Conservation (phyloP, 1,140 invertebrate genomes). For the Helicoverpa armigera region DNA sequence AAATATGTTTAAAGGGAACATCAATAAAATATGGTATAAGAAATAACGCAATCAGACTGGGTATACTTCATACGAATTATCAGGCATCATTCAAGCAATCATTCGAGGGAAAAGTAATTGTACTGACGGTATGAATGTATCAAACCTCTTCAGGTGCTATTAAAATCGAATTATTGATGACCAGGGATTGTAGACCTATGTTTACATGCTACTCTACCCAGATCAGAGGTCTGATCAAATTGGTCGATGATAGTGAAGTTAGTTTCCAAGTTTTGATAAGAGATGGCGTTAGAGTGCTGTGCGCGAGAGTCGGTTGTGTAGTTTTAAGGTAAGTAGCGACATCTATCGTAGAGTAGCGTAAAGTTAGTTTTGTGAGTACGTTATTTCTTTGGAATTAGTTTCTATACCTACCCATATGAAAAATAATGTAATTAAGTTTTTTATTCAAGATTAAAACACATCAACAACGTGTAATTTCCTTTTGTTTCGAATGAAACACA, state of each 20-base stretch:
- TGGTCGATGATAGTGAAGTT: constrained; percentile 41
- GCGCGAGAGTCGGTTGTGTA: constrained; percentile 59
- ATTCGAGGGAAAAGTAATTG: constrained; percentile 76
- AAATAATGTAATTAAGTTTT: too few relatives aligned
- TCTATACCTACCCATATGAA: too few relatives aligned
- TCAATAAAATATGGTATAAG: constrained; percentile 48
- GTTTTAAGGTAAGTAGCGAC: constrained; percentile 59
- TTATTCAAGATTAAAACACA: too few relatives aligned
- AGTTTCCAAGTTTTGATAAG: constrained; percentile 29
- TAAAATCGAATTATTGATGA: constrained; percentile 77
- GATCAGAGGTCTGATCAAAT: constrained; percentile 50
- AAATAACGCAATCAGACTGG: constrained; percentile 47
- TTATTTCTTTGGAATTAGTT: neutral
- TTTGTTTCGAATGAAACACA: too few relatives aligned
- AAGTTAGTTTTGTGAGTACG: neutral
- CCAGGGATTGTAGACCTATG: constrained; percentile 51
- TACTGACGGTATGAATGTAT: constrained; percentile 66
- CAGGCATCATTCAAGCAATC: constrained; percentile 70
- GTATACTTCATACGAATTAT: constrained; percentile 44
- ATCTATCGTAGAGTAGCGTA: constrained; percentile 68
- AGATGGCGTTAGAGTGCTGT: constrained; percentile 59
- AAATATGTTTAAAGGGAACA: constrained; percentile 41
- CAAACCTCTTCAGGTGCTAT: constrained; percentile 66
- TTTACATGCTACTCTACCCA: neutral
- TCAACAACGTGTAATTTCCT: too few relatives aligned